phyloP scores from a whole-genome alignment of 2,797 vertebrate genomes.

The Scolopax bukidnonensis region DNA sequence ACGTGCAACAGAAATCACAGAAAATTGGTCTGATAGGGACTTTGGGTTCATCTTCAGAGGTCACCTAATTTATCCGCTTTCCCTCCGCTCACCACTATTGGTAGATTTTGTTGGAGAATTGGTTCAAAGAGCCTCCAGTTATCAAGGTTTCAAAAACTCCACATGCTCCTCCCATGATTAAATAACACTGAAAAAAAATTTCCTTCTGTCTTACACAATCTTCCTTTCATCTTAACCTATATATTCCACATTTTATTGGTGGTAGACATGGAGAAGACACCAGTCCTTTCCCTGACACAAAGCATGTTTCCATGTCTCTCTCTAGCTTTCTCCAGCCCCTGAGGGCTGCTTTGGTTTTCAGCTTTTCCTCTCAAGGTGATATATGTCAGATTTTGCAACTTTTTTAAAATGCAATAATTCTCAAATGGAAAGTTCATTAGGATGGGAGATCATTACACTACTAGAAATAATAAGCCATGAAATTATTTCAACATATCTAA shows the following conservation, averaged over 20 bases:
- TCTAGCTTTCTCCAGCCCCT: neutral
- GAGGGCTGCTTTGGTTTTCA: accelerated
- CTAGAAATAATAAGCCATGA: neutral
- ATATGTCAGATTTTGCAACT: neutral
- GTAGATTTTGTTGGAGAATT: neutral
- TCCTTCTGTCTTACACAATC: neutral
- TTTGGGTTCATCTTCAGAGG: neutral
- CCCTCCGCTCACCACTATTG: neutral
- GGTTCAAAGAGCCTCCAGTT: neutral
- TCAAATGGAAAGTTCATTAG: neutral
- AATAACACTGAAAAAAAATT: neutral
- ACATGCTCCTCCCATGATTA: neutral
- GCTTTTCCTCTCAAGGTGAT: neutral
- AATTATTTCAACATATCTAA: neutral
- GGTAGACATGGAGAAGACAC: neutral
- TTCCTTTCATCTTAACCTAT: neutral
- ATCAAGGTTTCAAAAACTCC: neutral
- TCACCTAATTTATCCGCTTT: neutral
- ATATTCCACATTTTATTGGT: neutral
- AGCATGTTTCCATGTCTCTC: accelerated
- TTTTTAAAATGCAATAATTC: neutral
- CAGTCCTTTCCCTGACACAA: accelerated
- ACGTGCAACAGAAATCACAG: neutral
- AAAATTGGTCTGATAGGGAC: neutral
- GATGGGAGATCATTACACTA: neutral